Evolutionary conservation across 2,888 invertebrate species (phyloP).

Genomic region (Zaprionus bogoriensis): DNA sequence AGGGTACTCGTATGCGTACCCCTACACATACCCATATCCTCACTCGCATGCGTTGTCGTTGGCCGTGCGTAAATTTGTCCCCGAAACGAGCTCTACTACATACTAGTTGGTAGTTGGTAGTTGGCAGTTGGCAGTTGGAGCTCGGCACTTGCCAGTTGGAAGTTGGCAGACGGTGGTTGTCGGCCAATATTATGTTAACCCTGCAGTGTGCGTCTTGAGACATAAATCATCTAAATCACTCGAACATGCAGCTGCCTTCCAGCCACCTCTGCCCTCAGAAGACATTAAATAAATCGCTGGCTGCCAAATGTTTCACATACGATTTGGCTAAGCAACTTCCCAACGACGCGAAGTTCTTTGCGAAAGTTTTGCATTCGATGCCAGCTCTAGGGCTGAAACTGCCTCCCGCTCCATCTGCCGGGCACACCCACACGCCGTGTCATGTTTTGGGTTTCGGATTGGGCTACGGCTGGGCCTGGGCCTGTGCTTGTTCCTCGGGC

Average conservation of each 20-base stretch:
- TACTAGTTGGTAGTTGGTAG: slow-evolving; percentile 41
- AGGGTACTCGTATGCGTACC: slow-evolving; percentile 20
- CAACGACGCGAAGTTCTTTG: slow-evolving; percentile 28
- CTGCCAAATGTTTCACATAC: slow-evolving; percentile 82
- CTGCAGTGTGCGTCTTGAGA: slow-evolving; percentile 76
- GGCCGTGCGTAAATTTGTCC: slow-evolving; percentile 64
- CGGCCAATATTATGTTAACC: slow-evolving; percentile 79
- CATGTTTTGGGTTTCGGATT: slow-evolving; percentile 3
- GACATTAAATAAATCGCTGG: slow-evolving; percentile 83
- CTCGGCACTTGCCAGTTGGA: too few species aligned
- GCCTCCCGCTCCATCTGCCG: not conserved
- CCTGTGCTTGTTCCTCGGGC: slow-evolving; percentile 17
- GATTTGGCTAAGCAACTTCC: slow-evolving; percentile 75
- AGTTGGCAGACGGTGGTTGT: slow-evolving; percentile 23
- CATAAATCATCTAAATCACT: slow-evolving; percentile 83
- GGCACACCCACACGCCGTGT: slow-evolving; percentile 10
- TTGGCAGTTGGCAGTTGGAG: too few species aligned
- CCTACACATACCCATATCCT: slow-evolving; percentile 22
- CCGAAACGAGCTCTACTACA: slow-evolving; percentile 52
- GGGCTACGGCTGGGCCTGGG: not conserved
- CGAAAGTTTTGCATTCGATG: slow-evolving; percentile 71
- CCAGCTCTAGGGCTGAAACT: slow-evolving; percentile 33
- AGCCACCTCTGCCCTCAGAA: slow-evolving; percentile 23
- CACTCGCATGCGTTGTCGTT: not conserved
- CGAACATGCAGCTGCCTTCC: slow-evolving; percentile 79